Evolutionary conservation across 92 coral and sea anemone genomes (phyloP).

Genomic region (Paramuricea clavata): DNA sequence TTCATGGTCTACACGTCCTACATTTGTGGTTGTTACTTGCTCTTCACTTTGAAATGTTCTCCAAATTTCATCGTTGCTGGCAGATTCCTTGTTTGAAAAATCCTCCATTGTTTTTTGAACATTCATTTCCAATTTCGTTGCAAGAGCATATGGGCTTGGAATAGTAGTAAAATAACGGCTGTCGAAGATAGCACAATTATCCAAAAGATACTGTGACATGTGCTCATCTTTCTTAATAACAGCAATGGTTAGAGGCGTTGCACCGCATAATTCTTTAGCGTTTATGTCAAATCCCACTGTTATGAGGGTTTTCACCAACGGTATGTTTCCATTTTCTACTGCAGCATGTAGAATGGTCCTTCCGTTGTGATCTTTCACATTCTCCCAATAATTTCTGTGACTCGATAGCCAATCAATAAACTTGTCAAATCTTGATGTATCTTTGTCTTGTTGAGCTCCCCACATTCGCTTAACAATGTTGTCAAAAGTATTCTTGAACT

Average conservation of each 20-base stretch:
- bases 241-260: conserved; percentile 61
- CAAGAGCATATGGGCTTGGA: conserved; percentile 1
- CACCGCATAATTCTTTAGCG: conserved; percentile 70
- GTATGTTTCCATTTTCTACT: conserved; percentile 57
- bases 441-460: conserved; percentile 63
- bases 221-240: conserved; percentile 46
- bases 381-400: conserved; percentile 14
- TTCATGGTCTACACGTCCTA: background rate
- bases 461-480: conserved; percentile 55
- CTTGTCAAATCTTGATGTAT: conserved; percentile 9
- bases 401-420: conserved; percentile 14
- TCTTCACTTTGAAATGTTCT: conserved; percentile 11
- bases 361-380: conserved; percentile 35
- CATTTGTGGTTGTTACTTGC: background rate
- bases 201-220: background rate
- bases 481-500: conserved; percentile 53
- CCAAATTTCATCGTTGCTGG: conserved; percentile 20
- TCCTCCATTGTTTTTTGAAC: conserved; percentile 7
- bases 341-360: conserved; percentile 65
- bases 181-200: conserved; percentile 38
- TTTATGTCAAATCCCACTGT: conserved; percentile 52
- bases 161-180: conserved; percentile 18
- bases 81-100: background rate
- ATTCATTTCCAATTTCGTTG: conserved; percentile 8
- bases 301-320: conserved; percentile 37